Evolutionary conservation across 2,113 vertebrate species (phyloP), one percentile per base, ranked within the genome.

Genomic region (Periophthalmodon schlosseri): DNA sequence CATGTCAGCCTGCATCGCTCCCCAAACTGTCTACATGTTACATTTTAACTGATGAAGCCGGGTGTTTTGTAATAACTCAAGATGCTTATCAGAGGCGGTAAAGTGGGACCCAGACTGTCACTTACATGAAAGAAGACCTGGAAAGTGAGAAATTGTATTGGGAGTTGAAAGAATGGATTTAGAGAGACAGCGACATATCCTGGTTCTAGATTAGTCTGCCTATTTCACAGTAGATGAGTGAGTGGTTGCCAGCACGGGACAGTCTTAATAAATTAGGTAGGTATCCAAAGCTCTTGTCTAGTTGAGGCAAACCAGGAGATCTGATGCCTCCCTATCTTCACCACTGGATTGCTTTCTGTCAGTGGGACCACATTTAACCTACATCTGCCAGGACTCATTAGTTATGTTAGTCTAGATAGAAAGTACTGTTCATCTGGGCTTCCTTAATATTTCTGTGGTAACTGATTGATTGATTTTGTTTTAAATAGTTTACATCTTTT

Each of bases 311-410:
- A 67, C 2, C 77, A 21, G 20, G 69, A 71, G 74, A 58, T 72
- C 68, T 76, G 75, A 28, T 72, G 77, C 69, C 79, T 68, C 68
- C 61, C 69, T 61, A 76, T 70, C 71, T 82, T 79, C 78, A 61
- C 60, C 61, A 24, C 69, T 71, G 75, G 78, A 73, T 77, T 81
- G 69, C 75, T 84, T 79, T 73, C 75, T 76, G 70, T 82, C 79
- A 80, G 63, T 78, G 84, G 87, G 85, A 88, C 72, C 84, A 77
- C 79, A 84, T 87, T 79, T 86, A 92, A 88, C 89, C 91, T 82
- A 91, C 88, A 91, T 93, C 82, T 91, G 91, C 86, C 91, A 89
- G 72, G 65, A 81, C 79, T 89, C 81, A 85, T 93, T 91, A 90
- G 77, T 72, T 68, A 46, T 69, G 61, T 89, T 83, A 88, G 46